These are phyloP conservation scores for Clupea harengus DNA, from an alignment of 2,113 vertebrate species.

Conservation along the genomic window DNA sequence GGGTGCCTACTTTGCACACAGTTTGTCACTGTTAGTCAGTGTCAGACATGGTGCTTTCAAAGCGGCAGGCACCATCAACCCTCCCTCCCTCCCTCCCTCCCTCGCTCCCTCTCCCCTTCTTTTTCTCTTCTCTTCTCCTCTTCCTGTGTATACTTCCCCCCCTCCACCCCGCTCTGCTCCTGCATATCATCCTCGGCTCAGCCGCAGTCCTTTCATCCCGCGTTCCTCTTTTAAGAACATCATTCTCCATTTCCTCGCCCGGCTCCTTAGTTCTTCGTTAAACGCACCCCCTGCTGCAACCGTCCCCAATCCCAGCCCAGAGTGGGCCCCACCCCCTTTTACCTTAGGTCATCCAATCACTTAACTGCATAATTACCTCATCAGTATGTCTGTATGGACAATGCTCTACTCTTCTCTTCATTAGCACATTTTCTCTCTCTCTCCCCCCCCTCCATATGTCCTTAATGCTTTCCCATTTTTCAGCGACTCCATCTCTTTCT, in stretches of 20 bases:
- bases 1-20: conserved; percentile 23
- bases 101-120: conserved; percentile 27
- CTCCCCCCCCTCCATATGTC: conserved; percentile 27
- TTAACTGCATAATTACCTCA: conserved; percentile 60
- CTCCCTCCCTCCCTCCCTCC: conserved; percentile 8
- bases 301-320: conserved; percentile 3
- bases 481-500: not conserved
- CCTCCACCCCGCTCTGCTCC: not conserved
- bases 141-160: conserved; percentile 1
- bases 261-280: conserved; percentile 18
- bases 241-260: not conserved
- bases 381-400: conserved; percentile 50
- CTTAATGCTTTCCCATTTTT: not conserved
- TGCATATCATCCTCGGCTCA: not conserved
- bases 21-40: conserved; percentile 41
- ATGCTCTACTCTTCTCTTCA: not conserved
- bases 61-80: conserved; percentile 51
- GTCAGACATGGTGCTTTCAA: conserved; percentile 60
- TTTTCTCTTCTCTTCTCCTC: not conserved
- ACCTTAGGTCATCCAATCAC: conserved; percentile 51
- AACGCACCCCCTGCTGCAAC: conserved; percentile 24
- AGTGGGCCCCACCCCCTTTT: conserved; percentile 41
- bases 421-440: conserved; percentile 30
- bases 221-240: conserved; percentile 33
- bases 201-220: not conserved